These are phyloP conservation scores for Diorhabda carinulata DNA, from an alignment of 1,140 invertebrate genomes.

Conservation along the genomic window DNA sequence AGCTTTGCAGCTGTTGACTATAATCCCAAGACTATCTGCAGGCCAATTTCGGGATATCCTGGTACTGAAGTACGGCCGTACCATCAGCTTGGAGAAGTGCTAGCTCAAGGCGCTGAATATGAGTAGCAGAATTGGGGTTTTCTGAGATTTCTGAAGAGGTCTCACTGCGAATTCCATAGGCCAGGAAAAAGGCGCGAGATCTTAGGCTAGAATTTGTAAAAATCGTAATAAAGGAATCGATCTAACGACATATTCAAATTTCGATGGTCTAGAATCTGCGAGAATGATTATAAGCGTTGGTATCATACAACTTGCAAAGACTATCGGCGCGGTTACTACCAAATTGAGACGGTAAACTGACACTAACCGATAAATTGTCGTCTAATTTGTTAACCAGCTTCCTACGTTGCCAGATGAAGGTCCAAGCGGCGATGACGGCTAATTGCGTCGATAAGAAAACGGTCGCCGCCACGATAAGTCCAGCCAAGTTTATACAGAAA, in stretches of 20 bases:
- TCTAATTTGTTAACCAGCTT: constrained; percentile 56
- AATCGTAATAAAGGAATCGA: not conserved
- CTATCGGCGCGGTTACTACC: constrained; percentile 65
- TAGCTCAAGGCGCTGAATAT: too few relatives aligned
- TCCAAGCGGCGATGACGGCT: constrained; percentile 76
- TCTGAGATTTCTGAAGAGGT: not conserved
- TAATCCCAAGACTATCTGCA: too few relatives aligned
- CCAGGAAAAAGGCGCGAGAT: not conserved
- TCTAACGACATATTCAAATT: not conserved
- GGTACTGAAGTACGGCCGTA: too few relatives aligned
- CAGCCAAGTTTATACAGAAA: constrained; percentile 71
- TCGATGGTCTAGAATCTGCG: constrained; percentile 66
- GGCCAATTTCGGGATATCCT: too few relatives aligned
- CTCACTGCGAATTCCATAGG: not conserved
- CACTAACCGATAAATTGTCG: constrained; percentile 53
- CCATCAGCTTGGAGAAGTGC: too few relatives aligned
- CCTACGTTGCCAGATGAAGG: constrained; percentile 76
- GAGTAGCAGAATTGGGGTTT: not conserved
- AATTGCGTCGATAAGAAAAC: constrained; percentile 79
- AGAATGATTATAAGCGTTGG: constrained; percentile 65
- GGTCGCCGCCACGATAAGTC: constrained; percentile 74
- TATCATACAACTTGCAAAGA: constrained; percentile 82
- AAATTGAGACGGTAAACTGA: constrained; percentile 53
- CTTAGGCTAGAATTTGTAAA: not conserved
- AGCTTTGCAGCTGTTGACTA: too few relatives aligned